Conservation (phyloP, 92 coral and sea anemone genomes). For the Anthopleura xanthogrammica region DNA sequence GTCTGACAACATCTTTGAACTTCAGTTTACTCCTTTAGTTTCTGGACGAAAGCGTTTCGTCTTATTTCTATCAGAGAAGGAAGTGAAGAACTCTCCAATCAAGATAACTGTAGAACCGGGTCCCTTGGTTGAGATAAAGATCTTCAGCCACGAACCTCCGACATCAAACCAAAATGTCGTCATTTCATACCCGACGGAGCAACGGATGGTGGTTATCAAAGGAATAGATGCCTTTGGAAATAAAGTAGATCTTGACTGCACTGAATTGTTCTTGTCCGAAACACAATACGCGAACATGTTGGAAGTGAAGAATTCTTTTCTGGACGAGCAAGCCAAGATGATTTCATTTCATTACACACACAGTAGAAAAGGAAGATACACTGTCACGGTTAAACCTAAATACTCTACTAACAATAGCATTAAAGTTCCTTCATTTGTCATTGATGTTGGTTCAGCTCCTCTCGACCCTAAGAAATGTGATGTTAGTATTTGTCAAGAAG, state of each 20-base stretch:
- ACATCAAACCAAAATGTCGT: not conserved
- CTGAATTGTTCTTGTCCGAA: not conserved
- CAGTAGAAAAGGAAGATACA: not conserved
- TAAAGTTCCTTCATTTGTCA: not conserved
- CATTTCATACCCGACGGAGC: not conserved
- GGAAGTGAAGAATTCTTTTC: too few species aligned
- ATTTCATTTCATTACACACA: not conserved
- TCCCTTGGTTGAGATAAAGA: not conserved
- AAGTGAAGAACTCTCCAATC: not conserved
- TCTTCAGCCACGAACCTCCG: not conserved
- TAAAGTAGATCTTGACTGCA: not conserved
- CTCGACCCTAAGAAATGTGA: not conserved
- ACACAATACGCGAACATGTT: not conserved
- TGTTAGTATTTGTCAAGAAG: not conserved
- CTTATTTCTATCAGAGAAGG: not conserved
- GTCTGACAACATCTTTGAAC: not conserved
- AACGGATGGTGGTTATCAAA: not conserved
- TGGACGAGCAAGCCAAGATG: not conserved
- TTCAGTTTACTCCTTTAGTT: not conserved
- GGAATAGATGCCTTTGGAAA: not conserved
- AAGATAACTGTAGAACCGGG: slow-evolving; percentile 5
- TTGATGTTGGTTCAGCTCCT: not conserved
- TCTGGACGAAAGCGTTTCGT: not conserved
- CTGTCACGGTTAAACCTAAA: not conserved
- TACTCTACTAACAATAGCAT: not conserved